Base-by-base conservation (phyloP, 53 echinoderm and acorn worm genomes). In the Henricia sp. region DNA sequence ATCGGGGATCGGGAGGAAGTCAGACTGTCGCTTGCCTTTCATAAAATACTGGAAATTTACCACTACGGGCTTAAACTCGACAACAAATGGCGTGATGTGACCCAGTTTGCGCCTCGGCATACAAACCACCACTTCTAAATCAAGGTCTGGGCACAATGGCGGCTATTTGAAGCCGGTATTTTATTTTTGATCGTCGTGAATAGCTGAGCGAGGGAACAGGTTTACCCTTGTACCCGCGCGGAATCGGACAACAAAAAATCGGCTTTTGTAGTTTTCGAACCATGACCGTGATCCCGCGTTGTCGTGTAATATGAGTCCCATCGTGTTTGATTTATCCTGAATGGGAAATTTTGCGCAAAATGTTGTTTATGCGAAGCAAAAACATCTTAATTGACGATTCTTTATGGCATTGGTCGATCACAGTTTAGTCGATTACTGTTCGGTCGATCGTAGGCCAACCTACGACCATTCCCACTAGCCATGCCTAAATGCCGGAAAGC, bases 401-500 rank as follows among this genome's bases (percentile, higher is more conserved):
- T n/a, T n/a, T n/a, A n/a, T n/a, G n/a, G n/a, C n/a, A n/a, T n/a
- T n/a, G n/a, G n/a, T n/a, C n/a, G n/a, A n/a, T n/a, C n/a, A n/a
- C n/a, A n/a, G n/a, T n/a, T n/a, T n/a, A n/a, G n/a, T n/a, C n/a
- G n/a, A n/a, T n/a, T n/a, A n/a, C n/a, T n/a, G n/a, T n/a, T n/a
- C n/a, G n/a, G n/a, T n/a, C n/a, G n/a, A n/a, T n/a, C n/a, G n/a
- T n/a, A 8, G 48, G 48, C 48, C 48, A 14, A 14, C 48, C 8
- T 10, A 14, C 48, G 14, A 14, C 23, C 68, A 68, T 50, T 25
- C 67, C 53, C 35, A 82, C 46, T 30, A 36, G 50, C 66, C 50
- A 52, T 73, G 85, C n/a, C n/a, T n/a, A n/a, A n/a, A n/a, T 73
- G 85, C 85, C 74, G 74, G 85, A 73, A 73, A 85, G 74, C 74